Percentiles rank a stretch among this genome's conserved stretches.
Evolutionary conservation across 2,113 vertebrate genomes (phyloP).

Genomic region (Scopus umbretta): DNA sequence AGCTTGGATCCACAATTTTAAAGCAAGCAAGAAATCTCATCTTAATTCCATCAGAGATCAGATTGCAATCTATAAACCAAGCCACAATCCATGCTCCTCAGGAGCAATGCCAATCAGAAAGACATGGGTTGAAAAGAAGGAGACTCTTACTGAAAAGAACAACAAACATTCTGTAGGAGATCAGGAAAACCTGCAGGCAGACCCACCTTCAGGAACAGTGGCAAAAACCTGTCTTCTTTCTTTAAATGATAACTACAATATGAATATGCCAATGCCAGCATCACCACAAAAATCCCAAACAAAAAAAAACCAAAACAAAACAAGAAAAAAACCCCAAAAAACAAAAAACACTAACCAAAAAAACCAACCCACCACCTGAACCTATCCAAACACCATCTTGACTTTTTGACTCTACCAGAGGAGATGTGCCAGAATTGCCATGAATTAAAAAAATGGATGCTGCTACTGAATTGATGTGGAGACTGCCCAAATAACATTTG

Average conservation of each 20-base stretch:
- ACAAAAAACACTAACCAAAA: background rate
- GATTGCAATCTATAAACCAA: background rate
- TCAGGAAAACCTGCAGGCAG: background rate
- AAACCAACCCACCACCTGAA: fast-evolving
- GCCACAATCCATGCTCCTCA: background rate
- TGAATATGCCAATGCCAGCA: background rate
- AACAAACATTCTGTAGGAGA: background rate
- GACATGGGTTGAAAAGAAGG: background rate
- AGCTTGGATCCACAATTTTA: background rate
- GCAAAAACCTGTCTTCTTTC: background rate
- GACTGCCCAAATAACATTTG: background rate
- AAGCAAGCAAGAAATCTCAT: background rate
- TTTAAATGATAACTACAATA: background rate
- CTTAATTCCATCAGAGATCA: background rate
- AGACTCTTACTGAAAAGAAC: background rate
- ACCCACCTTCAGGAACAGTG: background rate
- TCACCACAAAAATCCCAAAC: background rate
- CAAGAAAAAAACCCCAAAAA: no score
- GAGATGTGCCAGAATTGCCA: background rate
- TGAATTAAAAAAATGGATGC: background rate
- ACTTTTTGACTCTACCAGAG: background rate
- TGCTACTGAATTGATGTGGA: background rate
- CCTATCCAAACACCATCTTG: background rate
- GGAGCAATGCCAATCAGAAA: background rate
- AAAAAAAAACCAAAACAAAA: background rate